phyloP scores from a whole-genome alignment of 2,888 invertebrate species.

The Drosophila diplacantha region DNA sequence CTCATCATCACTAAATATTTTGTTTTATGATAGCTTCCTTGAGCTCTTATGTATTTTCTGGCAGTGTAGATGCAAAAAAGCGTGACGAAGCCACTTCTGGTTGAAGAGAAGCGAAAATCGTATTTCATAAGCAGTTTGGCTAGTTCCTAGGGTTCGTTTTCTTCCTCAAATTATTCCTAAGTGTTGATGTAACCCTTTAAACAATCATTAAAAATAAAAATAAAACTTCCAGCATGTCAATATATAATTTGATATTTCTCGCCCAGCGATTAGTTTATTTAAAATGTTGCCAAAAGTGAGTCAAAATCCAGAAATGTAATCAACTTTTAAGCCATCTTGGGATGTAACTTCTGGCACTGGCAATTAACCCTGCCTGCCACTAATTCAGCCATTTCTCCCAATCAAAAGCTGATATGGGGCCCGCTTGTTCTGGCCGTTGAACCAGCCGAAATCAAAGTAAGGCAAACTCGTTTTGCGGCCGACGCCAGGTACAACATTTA shows the following conservation, averaged over 20 bases:
- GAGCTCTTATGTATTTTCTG: neutral
- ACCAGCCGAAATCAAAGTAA: conserved; percentile 23
- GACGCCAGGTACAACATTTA: conserved; percentile 45
- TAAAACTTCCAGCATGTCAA: neutral
- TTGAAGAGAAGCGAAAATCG: neutral
- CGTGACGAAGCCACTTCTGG: neutral
- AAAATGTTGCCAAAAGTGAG: neutral
- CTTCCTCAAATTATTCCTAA: neutral
- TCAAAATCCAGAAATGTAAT: neutral
- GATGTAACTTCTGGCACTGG: neutral
- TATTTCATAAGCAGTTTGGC: neutral
- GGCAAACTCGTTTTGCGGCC: conserved; percentile 45
- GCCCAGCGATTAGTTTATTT: neutral
- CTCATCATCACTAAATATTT: neutral
- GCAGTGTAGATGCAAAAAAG: neutral
- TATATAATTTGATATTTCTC: neutral
- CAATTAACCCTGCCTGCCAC: conserved; percentile 24
- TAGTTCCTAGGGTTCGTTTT: neutral
- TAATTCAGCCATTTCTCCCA: conserved; percentile 11
- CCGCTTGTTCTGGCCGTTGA: conserved; percentile 20
- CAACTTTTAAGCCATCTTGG: neutral
- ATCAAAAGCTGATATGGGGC: conserved; percentile 17
- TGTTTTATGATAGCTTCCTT: neutral
- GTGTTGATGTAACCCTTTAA: neutral
- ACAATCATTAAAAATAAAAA: neutral